Percentiles rank a stretch among this genome's conserved stretches.
These are phyloP conservation scores for Homalodisca vitripennis DNA, from an alignment of 1,140 invertebrate species.

Conservation along the genomic window DNA sequence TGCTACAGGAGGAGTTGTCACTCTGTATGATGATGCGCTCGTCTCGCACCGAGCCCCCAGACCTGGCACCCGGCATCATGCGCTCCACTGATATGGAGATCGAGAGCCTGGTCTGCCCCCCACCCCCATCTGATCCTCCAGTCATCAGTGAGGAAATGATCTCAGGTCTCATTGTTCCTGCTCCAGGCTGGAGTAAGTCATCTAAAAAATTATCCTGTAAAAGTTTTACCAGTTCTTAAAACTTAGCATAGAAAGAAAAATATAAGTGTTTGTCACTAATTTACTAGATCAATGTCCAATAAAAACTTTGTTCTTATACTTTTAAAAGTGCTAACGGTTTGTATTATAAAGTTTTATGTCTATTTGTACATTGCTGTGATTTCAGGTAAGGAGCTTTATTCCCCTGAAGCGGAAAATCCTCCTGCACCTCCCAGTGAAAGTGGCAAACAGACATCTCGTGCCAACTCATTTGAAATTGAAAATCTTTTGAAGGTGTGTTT, in stretches of 20 bases:
- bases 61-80: conserved; percentile 73
- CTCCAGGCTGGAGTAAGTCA: conserved; percentile 84
- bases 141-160: conserved; percentile 95
- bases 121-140: conserved; percentile 88
- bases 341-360: not conserved
- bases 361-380: conserved; percentile 27
- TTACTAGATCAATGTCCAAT: too few species aligned
- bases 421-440: conserved; percentile 50
- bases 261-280: too few species aligned
- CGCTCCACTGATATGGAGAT: conserved; percentile 90
- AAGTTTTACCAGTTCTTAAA: too few species aligned
- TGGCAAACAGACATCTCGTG: conserved; percentile 65
- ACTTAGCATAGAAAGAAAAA: too few species aligned
- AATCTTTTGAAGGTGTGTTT: conserved; percentile 72
- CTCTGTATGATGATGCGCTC: conserved; percentile 98
- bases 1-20: conserved; percentile 91
- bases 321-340: too few species aligned
- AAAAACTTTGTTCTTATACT: too few species aligned
- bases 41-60: conserved; percentile 90
- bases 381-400: conserved; percentile 67
- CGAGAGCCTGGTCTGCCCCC: conserved; percentile 92
- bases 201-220: too few species aligned
- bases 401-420: conserved; percentile 61
- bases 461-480: conserved; percentile 88
- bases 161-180: conserved; percentile 91